Percentiles rank a stretch among this genome's conserved stretches.
Evolutionary conservation across 1,140 invertebrate genomes (phyloP).

Genomic region (Brachionus calyciflorus): DNA sequence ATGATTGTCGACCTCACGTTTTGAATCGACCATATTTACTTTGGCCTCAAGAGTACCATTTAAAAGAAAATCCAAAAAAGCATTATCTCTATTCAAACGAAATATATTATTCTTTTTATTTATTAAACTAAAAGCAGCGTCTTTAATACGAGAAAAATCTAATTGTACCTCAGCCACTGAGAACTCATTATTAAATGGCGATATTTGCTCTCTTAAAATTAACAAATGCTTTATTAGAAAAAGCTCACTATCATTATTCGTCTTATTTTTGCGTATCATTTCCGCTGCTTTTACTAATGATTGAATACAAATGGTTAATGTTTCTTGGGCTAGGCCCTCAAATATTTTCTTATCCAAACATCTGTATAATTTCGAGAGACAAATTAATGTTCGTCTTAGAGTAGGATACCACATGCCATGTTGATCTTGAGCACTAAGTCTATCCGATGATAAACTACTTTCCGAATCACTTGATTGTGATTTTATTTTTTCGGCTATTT

Average conservation of each 20-base stretch:
- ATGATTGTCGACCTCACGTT: constrained; percentile 87
- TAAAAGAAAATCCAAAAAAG: constrained; percentile 80
- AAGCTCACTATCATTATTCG: constrained; percentile 79
- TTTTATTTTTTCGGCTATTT: constrained; percentile 21
- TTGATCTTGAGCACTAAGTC: constrained; percentile 72
- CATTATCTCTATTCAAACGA: constrained; percentile 80
- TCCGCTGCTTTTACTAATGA: constrained; percentile 75
- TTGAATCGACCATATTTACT: constrained; percentile 85
- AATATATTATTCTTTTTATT: constrained; percentile 83
- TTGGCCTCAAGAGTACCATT: constrained; percentile 80
- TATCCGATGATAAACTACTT: neutral
- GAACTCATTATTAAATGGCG: constrained; percentile 91
- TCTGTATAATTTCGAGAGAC: constrained; percentile 86
- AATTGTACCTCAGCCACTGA: constrained; percentile 83
- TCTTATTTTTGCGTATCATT: constrained; percentile 62
- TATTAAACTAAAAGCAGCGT: constrained; percentile 74
- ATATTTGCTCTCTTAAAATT: constrained; percentile 93
- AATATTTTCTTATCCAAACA: constrained; percentile 92
- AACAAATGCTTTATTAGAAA: constrained; percentile 97
- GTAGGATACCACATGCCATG: constrained; percentile 99
- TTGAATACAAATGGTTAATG: constrained; percentile 82
- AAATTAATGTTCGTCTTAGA: constrained; percentile 86
- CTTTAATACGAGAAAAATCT: constrained; percentile 73
- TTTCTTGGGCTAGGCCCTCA: constrained; percentile 91
- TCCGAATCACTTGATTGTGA: constrained; percentile 14